A percentile compares a stretch with the other conserved stretches of the same genome.
These are phyloP conservation scores for Varanus komodoensis DNA, from an alignment of 2,113 vertebrate species.

Conservation along the genomic window DNA sequence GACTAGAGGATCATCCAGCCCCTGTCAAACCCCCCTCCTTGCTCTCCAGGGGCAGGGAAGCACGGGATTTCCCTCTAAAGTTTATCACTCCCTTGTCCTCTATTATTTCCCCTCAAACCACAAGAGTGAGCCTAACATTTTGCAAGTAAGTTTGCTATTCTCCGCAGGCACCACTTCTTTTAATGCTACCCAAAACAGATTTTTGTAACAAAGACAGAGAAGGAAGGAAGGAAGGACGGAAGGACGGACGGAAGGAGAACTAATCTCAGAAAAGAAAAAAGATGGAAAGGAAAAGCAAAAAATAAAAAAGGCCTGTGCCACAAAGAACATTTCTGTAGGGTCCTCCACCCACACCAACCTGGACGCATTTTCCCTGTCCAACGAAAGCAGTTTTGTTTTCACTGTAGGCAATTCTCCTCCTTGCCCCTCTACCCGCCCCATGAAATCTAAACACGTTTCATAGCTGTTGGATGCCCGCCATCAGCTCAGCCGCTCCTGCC, in stretches of 20 bases:
- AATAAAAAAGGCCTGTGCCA: neutral
- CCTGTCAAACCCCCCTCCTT: no score
- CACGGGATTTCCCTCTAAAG: no score
- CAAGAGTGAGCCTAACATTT: no score
- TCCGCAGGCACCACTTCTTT: no score
- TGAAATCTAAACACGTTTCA: neutral
- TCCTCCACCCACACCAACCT: neutral
- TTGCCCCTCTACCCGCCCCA: neutral
- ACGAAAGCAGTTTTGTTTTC: neutral
- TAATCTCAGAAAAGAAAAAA: neutral
- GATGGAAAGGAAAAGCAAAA: neutral
- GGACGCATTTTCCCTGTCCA: neutral
- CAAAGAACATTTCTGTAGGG: neutral
- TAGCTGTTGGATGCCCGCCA: conserved; percentile 18
- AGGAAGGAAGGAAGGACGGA: neutral
- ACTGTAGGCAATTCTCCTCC: neutral
- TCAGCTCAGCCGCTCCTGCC: neutral
- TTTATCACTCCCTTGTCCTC: no score
- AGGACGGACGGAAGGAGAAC: neutral
- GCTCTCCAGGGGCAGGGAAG: no score
- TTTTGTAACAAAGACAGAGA: neutral
- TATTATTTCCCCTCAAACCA: no score
- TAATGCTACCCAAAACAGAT: no score
- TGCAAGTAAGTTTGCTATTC: no score
- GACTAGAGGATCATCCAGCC: no score